Conservation (phyloP, 2,888 invertebrate species). For the Mesorhabditis belari region DNA sequence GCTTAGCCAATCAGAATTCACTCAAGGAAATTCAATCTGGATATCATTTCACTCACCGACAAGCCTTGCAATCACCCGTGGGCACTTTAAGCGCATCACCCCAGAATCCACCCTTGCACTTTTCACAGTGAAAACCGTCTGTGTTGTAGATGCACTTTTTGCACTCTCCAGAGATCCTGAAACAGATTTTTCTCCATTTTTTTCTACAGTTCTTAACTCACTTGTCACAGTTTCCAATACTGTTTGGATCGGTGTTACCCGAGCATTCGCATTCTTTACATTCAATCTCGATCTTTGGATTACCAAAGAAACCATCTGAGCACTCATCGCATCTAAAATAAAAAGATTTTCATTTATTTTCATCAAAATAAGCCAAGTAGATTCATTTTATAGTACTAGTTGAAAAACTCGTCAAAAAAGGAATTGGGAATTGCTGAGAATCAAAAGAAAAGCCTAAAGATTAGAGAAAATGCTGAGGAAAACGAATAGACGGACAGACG, state of each 20-base stretch:
- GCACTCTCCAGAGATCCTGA: slow-evolving; percentile 75
- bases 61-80: slow-evolving; percentile 69
- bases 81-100: slow-evolving; percentile 79
- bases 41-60: slow-evolving; percentile 4
- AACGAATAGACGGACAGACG: background rate
- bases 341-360: no score
- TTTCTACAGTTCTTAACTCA: slow-evolving; percentile 27
- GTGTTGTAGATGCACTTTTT: slow-evolving; percentile 93
- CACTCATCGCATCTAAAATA: slow-evolving; percentile 73
- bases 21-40: background rate
- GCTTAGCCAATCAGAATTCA: no score
- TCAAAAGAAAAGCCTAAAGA: background rate
- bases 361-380: background rate
- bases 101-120: slow-evolving; percentile 82
- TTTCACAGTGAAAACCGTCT: slow-evolving; percentile 81
- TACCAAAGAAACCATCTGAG: slow-evolving; percentile 89
- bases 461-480: no score
- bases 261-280: slow-evolving; percentile 58
- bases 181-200: no score
- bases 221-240: slow-evolving; percentile 88
- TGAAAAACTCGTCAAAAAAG: background rate
- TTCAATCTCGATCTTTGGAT: slow-evolving; percentile 66
- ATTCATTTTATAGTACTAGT: background rate
- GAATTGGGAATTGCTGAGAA: background rate
- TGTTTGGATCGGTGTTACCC: slow-evolving; percentile 72